phyloP scores from a whole-genome alignment of 1,140 invertebrate genomes.

The Neodiprion lecontei region DNA sequence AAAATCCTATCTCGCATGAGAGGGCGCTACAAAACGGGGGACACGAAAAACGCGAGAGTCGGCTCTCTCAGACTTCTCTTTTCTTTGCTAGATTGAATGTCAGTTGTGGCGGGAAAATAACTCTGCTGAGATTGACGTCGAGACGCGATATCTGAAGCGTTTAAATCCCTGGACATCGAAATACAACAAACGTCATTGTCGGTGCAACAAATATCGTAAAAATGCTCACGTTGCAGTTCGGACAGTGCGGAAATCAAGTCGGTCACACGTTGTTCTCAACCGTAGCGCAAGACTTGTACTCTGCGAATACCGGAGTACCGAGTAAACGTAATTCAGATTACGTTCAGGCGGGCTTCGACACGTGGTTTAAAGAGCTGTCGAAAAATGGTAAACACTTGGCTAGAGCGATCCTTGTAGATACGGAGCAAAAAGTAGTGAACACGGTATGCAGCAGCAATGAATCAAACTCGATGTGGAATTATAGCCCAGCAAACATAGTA shows the following conservation, averaged over 20 bases:
- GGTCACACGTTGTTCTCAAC: constrained; percentile 58
- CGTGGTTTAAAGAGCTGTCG: constrained; percentile 58
- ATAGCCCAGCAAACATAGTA: constrained; percentile 54
- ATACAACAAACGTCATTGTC: not conserved
- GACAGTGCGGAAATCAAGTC: constrained; percentile 68
- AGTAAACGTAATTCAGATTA: constrained; percentile 44
- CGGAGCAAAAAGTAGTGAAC: constrained; percentile 62
- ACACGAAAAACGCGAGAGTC: no score
- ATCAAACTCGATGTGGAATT: constrained; percentile 42
- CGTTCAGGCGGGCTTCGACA: constrained; percentile 44
- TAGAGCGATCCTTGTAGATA: constrained; percentile 62
- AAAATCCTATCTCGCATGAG: no score
- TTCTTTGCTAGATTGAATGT: not conserved
- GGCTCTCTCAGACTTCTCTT: not conserved
- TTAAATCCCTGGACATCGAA: not conserved
- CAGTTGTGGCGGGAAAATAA: constrained; percentile 5
- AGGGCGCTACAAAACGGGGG: no score
- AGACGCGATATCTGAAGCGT: not conserved
- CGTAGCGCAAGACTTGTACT: constrained; percentile 55
- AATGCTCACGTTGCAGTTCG: constrained; percentile 63
- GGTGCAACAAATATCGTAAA: constrained; percentile 28
- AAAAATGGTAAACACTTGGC: constrained; percentile 49
- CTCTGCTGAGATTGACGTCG: not conserved
- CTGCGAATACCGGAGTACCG: constrained; percentile 34
- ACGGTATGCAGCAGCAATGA: constrained; percentile 35